Conservation (phyloP, 30 jellyfish, hydroid and myxozoan genomes). For the Nemopilema nomurai region DNA sequence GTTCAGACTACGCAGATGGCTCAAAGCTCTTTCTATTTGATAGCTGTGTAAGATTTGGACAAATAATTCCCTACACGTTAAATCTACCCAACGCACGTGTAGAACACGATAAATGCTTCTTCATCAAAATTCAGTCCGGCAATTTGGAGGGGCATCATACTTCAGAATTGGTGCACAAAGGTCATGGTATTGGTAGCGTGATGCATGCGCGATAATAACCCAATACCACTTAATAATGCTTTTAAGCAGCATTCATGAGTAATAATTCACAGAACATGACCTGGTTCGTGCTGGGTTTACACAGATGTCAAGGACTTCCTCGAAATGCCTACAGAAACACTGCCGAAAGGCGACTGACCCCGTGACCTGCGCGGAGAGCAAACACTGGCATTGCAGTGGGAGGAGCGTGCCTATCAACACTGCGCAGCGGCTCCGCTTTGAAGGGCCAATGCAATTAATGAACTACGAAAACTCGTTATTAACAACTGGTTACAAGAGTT, state of each 20-base stretch:
- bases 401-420: slow-evolving; percentile 64
- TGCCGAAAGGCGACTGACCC: slow-evolving; percentile 66
- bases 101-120: no score
- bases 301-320: background rate
- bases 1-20: no score
- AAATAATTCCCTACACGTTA: no score
- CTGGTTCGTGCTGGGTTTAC: background rate
- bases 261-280: background rate
- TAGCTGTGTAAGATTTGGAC: no score
- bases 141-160: no score
- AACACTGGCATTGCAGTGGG: slow-evolving; percentile 37
- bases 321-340: background rate
- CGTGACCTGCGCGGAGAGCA: slow-evolving; percentile 49
- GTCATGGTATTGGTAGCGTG: background rate
- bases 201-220: background rate
- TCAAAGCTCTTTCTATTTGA: no score
- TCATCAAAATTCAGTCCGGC: no score
- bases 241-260: background rate
- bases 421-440: slow-evolving; percentile 47
- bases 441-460: background rate
- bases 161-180: no score
- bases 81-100: no score
- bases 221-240: background rate
- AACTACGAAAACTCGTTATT: background rate
- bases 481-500: no score